Evolutionary conservation across 2,888 invertebrate species (phyloP).

Genomic region (Tillus elongatus): DNA sequence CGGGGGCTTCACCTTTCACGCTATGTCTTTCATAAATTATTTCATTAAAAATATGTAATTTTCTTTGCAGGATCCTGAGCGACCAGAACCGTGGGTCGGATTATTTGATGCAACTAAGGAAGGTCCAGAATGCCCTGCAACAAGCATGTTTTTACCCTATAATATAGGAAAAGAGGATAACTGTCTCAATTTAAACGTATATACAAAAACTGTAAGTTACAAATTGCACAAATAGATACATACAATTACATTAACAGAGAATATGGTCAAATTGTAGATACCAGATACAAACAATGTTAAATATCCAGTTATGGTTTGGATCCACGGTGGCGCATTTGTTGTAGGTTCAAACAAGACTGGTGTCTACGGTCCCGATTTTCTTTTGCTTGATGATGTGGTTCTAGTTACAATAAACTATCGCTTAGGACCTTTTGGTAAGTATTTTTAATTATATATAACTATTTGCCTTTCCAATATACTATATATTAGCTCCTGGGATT

Average conservation of each 20-base stretch:
- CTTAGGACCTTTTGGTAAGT: slow-evolving; percentile 36
- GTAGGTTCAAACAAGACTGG: slow-evolving; percentile 33
- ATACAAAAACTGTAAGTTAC: slow-evolving; percentile 35
- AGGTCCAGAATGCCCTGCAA: slow-evolving; percentile 29
- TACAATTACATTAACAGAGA: no score
- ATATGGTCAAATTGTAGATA: no score
- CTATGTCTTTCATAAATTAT: no score
- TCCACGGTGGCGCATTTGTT: slow-evolving; percentile 40
- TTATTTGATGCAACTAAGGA: slow-evolving; percentile 34
- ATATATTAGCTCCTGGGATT: no score
- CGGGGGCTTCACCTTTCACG: no score
- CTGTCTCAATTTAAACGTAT: slow-evolving; percentile 47
- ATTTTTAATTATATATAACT: no score
- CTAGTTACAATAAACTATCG: slow-evolving; percentile 38
- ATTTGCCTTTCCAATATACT: no score
- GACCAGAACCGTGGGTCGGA: slow-evolving; percentile 35
- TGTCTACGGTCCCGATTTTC: slow-evolving; percentile 35
- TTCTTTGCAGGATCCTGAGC: slow-evolving; percentile 35
- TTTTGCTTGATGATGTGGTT: slow-evolving; percentile 36
- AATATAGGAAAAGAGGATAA: slow-evolving; percentile 45
- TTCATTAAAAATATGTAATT: no score
- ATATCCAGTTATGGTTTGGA: slow-evolving; percentile 42
- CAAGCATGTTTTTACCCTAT: slow-evolving; percentile 31
- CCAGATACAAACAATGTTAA: no score
- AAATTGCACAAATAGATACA: no score